Base-by-base conservation (phyloP, 2,888 invertebrate species). In the Cryptophagus acutangulus region DNA sequence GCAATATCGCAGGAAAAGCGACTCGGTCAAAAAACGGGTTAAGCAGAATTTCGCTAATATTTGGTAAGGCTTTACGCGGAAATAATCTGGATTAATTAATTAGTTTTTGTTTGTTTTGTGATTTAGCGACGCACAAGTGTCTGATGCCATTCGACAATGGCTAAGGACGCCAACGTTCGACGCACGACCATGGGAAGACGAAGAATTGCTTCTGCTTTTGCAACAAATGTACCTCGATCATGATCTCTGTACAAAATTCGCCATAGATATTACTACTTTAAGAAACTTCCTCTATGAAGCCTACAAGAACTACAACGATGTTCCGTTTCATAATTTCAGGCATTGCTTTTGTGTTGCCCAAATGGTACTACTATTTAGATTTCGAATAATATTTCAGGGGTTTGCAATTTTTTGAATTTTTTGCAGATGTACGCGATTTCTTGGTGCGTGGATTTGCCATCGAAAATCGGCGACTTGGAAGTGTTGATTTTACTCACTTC, bases 261-360 rank as follows among this genome's bases (percentile, higher is more conserved):
- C 80, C 68, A 84, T 88, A 61, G 81, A 84, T 62, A 74, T 82
- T 58, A 73, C 74, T 43, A 79, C 77, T 41, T 71, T 85, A 51
- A 74, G 82, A 49, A 81, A 80, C 66, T 85, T 84, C 72, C 74
- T 85, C 38, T 84, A 81, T 64, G 81, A 82, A 67, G 81, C 82
- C 54, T 85, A 84, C 71, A 83, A 83, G 67, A 82, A 84, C 67
- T 88, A 88, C 74, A 83, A 87, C 71, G 86, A 86, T 70, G 87
- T 88, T 63, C 87, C 87, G 46, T 88, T 88, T 71, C 88, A 88
- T 70, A 88, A 88, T 72, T 88, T 88, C 70, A 77, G 87, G 52
- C 88, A 88, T 65, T 87, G 86, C 69, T 88, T 88, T 71, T 87
- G 87, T 72, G 88, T 88, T 50, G 80, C 87, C 44, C 88, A 88